Conservation (phyloP, 2,113 vertebrate genomes). For the Panthera tigris region DNA sequence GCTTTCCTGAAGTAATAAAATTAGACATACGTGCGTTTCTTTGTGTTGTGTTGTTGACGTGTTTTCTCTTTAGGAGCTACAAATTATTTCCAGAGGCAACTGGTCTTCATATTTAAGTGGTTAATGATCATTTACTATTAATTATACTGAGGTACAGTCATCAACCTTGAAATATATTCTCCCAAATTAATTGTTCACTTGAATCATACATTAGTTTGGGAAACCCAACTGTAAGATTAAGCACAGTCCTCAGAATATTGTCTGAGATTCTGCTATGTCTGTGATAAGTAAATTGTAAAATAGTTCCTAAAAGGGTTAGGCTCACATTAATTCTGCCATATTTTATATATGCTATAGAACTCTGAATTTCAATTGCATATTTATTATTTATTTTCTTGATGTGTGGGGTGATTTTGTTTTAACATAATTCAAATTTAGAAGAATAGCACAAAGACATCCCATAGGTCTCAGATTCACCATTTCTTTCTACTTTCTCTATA, state of each 20-base stretch:
- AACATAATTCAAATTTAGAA: not conserved
- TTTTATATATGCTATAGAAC: not conserved
- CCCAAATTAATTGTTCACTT: not conserved
- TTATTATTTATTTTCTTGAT: not conserved
- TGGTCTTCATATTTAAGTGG: not conserved
- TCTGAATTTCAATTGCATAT: not conserved
- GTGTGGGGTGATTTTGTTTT: not conserved
- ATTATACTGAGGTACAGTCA: not conserved
- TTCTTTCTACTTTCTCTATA: not conserved
- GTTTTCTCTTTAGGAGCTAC: not conserved
- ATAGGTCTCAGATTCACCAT: not conserved
- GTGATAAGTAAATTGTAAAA: not conserved
- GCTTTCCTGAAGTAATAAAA: not conserved
- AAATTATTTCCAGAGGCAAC: not conserved
- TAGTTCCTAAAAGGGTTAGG: not conserved
- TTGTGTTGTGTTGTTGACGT: not conserved
- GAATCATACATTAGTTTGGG: not conserved
- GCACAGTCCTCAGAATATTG: not conserved
- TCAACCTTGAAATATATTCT: slow-evolving; percentile 6
- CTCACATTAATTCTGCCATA: not conserved
- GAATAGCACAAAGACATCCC: not conserved
- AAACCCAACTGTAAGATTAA: not conserved
- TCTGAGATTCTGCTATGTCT: not conserved
- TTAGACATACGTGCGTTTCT: not conserved
- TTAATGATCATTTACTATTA: not conserved